phyloP scores from a whole-genome alignment of 1,140 invertebrate genomes.

The Ceratosolen solmsi region DNA sequence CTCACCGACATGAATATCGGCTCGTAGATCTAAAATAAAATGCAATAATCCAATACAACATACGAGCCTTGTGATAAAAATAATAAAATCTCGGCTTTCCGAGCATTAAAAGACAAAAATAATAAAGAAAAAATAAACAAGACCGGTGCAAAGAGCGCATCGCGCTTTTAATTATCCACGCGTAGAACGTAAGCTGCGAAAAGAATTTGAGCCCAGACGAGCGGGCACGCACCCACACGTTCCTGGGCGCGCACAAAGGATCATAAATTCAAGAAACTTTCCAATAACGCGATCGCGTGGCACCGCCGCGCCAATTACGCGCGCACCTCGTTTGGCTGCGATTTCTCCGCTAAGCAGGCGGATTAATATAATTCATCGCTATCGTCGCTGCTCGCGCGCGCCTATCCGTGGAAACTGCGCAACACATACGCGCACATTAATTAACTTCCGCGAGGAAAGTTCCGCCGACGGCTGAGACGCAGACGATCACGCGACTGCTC shows the following conservation, averaged over 20 bases:
- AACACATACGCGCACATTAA: constrained; percentile 29
- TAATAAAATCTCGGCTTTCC: no score
- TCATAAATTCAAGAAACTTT: constrained; percentile 41
- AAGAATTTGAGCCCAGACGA: neutral
- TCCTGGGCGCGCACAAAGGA: neutral
- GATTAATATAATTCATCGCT: constrained; percentile 38
- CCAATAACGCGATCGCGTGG: constrained; percentile 24
- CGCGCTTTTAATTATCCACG: neutral
- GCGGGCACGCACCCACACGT: neutral
- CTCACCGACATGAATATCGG: no score
- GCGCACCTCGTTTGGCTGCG: neutral
- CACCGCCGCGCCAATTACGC: constrained; percentile 17
- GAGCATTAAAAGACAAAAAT: no score
- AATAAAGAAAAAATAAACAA: neutral
- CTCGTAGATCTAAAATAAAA: no score
- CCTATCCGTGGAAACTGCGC: constrained; percentile 28
- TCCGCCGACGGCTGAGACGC: neutral
- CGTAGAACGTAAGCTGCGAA: neutral
- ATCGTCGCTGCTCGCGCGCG: neutral
- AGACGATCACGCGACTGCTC: neutral
- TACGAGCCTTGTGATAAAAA: no score
- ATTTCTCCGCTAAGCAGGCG: constrained; percentile 38
- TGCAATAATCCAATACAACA: no score
- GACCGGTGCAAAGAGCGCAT: neutral
- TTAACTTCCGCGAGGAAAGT: constrained; percentile 48